Evolutionary conservation across 2,888 invertebrate species (phyloP).

Genomic region (Sussaba pulchella): DNA sequence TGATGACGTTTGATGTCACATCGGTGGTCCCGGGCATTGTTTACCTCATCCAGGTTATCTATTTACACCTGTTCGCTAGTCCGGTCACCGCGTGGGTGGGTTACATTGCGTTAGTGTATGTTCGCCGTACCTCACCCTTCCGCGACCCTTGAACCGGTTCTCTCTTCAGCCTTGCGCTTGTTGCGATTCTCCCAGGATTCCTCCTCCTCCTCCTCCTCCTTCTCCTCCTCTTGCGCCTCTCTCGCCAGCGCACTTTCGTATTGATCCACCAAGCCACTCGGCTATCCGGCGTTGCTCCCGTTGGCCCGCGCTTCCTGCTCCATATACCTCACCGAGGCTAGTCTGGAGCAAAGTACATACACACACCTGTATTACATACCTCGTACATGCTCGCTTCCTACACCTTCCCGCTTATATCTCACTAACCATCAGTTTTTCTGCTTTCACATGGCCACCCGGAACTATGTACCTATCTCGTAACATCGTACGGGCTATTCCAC

Average conservation of each 20-base stretch:
- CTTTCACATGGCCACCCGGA: slow-evolving; percentile 5
- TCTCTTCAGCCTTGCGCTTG: slow-evolving; percentile 25
- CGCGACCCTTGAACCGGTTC: slow-evolving; percentile 33
- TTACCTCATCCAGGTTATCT: slow-evolving; percentile 16
- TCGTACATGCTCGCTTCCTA: background rate
- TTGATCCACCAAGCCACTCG: slow-evolving; percentile 75
- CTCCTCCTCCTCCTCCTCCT: background rate
- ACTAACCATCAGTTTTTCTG: slow-evolving; percentile 34
- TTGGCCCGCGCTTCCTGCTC: slow-evolving; percentile 72
- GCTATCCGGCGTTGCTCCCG: slow-evolving; percentile 74
- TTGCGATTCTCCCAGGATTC: slow-evolving; percentile 48
- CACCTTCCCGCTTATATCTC: slow-evolving; percentile 14
- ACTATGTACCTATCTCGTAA: slow-evolving; percentile 8
- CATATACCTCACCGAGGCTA: slow-evolving; percentile 64
- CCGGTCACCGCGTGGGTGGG: slow-evolving; percentile 46
- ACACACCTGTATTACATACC: slow-evolving; percentile 7
- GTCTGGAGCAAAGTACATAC: slow-evolving; percentile 32
- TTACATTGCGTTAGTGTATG: background rate
- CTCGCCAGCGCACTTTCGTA: slow-evolving; percentile 71
- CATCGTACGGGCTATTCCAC: background rate
- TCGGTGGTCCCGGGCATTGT: slow-evolving; percentile 1
- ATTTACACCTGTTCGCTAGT: background rate
- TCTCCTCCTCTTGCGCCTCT: slow-evolving; percentile 38
- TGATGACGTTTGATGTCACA: slow-evolving; percentile 21
- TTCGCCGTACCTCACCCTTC: slow-evolving; percentile 13